phyloP scores from a whole-genome alignment of 2,113 vertebrate species.

The Sus scrofa region DNA sequence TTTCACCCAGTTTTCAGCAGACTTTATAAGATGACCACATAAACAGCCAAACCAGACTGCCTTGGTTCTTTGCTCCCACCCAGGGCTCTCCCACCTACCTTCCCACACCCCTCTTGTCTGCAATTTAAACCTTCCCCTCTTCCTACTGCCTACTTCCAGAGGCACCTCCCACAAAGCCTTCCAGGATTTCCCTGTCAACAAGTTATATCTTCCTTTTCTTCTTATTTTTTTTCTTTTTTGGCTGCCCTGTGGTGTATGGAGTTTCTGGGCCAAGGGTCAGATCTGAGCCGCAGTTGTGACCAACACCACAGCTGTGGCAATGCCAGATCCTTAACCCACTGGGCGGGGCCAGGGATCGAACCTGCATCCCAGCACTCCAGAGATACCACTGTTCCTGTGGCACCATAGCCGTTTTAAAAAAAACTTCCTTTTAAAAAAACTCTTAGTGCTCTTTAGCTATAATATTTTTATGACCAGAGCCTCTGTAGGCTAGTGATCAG shows the following conservation, averaged over 20 bases:
- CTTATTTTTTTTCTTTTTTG: too few species aligned
- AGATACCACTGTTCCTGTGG: too few species aligned
- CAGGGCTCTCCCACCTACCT: background rate
- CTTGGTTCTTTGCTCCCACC: background rate
- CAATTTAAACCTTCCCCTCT: slow-evolving; percentile 41
- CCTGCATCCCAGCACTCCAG: too few species aligned
- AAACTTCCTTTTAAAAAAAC: background rate
- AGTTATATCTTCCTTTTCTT: background rate
- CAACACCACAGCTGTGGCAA: too few species aligned
- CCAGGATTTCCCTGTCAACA: background rate
- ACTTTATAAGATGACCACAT: background rate
- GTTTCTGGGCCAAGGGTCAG: too few species aligned
- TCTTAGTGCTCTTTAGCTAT: background rate
- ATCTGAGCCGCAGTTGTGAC: too few species aligned
- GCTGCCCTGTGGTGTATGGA: too few species aligned
- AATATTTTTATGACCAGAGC: background rate
- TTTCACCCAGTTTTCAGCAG: background rate
- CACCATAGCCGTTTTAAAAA: too few species aligned
- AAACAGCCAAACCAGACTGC: background rate
- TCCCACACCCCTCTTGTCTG: background rate
- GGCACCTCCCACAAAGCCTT: background rate
- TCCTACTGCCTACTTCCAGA: background rate
- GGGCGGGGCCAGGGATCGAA: too few species aligned
- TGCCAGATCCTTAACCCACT: too few species aligned
- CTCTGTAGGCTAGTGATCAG: background rate